A percentile compares a stretch with the other conserved stretches of the same genome.
phyloP scores from a whole-genome alignment of 2,113 vertebrate genomes.

The Myrmophylax atrothorax region DNA sequence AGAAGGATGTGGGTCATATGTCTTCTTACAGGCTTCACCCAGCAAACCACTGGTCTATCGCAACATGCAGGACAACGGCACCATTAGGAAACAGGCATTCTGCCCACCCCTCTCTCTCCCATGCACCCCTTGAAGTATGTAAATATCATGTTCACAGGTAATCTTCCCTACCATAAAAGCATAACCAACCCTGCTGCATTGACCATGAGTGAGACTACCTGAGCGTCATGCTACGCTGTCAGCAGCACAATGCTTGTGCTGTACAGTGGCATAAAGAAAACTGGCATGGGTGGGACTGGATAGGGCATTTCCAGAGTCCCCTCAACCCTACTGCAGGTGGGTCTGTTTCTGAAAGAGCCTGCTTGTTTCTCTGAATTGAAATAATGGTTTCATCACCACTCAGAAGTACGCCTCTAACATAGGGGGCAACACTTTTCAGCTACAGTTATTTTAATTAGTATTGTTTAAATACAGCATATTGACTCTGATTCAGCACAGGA shows the following conservation, averaged over 20 bases:
- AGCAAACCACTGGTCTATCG: background rate
- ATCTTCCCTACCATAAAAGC: background rate
- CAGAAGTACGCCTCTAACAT: background rate
- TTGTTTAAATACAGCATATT: background rate
- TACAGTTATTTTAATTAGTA: background rate
- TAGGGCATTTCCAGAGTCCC: background rate
- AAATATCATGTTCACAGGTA: background rate
- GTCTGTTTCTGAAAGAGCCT: background rate
- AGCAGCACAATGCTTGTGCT: background rate
- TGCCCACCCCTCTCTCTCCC: no score
- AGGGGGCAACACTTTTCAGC: background rate
- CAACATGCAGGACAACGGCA: background rate
- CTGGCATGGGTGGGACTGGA: background rate
- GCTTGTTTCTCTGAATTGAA: background rate
- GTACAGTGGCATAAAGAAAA: no score
- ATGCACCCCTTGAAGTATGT: background rate
- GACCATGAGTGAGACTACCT: background rate
- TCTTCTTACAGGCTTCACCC: background rate
- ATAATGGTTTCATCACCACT: background rate
- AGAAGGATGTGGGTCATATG: background rate
- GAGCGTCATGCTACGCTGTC: background rate
- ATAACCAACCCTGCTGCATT: background rate
- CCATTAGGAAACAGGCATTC: background rate
- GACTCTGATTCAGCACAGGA: background rate
- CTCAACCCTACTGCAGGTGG: background rate